Conservation (phyloP, 2,113 vertebrate species). For the Tapirus terrestris region DNA sequence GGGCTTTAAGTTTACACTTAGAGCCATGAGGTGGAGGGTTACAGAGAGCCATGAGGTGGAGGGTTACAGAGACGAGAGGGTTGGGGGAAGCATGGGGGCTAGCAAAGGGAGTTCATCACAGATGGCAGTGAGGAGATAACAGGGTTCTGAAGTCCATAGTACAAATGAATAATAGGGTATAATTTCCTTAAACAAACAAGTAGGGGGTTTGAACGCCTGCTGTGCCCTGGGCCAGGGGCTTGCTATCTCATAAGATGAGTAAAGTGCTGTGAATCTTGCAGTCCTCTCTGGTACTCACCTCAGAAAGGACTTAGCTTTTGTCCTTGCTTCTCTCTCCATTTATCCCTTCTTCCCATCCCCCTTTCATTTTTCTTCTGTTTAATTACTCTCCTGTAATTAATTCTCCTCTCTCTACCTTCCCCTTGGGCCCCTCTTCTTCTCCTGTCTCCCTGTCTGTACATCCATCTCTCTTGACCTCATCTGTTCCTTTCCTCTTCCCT, state of each 20-base stretch:
- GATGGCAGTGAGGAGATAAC: background rate
- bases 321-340: background rate
- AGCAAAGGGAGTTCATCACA: background rate
- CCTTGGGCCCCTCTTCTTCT: background rate
- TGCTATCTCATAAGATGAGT: background rate
- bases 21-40: background rate
- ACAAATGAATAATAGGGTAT: background rate
- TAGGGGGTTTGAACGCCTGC: background rate
- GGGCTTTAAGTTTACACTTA: background rate
- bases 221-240: background rate
- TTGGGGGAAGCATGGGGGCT: background rate
- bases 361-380: background rate
- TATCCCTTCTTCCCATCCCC: background rate
- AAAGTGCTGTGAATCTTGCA: background rate
- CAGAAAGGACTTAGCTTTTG: background rate
- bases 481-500: background rate
- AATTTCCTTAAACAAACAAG: constrained; percentile 42
- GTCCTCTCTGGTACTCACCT: background rate
- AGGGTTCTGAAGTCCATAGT: background rate
- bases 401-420: background rate
- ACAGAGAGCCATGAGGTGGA: no score
- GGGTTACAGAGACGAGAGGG: background rate
- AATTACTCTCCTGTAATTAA: background rate
- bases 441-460: background rate
- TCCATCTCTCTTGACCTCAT: background rate